Evolutionary conservation across 2,113 vertebrate genomes (phyloP), one percentile per base, ranked within the genome.

Genomic region (Quiscalus mexicanus): DNA sequence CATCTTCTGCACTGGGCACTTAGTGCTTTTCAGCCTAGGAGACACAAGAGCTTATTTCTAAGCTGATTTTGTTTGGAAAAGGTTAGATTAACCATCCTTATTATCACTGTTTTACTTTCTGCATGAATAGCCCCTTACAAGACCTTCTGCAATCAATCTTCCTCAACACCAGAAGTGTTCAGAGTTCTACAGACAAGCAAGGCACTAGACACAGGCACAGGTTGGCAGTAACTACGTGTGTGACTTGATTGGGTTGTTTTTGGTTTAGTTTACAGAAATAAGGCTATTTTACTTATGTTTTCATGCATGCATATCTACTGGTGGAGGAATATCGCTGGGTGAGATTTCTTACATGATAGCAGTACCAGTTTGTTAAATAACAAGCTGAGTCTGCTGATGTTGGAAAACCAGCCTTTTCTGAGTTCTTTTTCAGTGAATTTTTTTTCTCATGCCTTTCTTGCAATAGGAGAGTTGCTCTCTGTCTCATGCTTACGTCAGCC

Each of bases 161-260:
- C 31, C 41, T 59, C 62, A 71, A 37, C 0, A 3, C 3, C 71
- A 59, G 18, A 84, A 81, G n/a, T 11, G 9, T 13, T 74, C 35
- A 37, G 41, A 83, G 30, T 37, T 55, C 69, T 33, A 70, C 37
- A 69, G 37, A 15, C 42, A 74, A 59, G 35, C 20, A 77, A 52
- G 23, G 33, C 2, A 3, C 16, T 35, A 75, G 14, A 9, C 35
- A 77, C 15, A 52, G 16, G 24, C 55, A 50, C 3, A 39, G 35
- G 33, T 31, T 47, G 84, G n/a, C 0, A 2, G 39, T 53, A 79
- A 52, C 56, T 84, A 41, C 0, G 0, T 33, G 28, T 16, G 24
- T 33, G 39, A 60, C 56, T 71, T 60, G 35, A 33, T 10, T 49
- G 42, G 13, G 8, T 47, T 56, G 12, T 13, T 93, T 81, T 84